Conservation (phyloP, 2,888 invertebrate species). For the Andricus quercusramuli region DNA sequence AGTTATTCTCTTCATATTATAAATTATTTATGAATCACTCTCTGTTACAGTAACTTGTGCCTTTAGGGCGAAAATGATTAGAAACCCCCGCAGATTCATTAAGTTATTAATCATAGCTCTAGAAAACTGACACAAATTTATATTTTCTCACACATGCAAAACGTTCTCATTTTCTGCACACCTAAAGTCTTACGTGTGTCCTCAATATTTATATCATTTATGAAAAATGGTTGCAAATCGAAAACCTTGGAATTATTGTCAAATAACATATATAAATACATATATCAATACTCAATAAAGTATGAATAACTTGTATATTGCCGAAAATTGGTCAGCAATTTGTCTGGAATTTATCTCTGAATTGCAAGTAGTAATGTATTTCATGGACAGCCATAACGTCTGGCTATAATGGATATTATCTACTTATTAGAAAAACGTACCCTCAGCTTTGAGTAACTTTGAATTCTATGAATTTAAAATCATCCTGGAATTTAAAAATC, state of each 20-base stretch:
- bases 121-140: background rate
- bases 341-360: background rate
- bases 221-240: constrained; percentile 1
- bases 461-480: too few species aligned
- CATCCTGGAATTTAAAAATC: too few species aligned
- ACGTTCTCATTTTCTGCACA: background rate
- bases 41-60: background rate
- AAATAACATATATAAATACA: background rate
- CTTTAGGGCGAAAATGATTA: background rate
- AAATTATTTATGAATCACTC: background rate
- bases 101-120: background rate
- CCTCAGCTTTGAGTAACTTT: too few species aligned
- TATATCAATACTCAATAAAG: too few species aligned
- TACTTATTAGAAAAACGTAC: too few species aligned
- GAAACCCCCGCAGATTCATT: background rate
- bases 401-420: too few species aligned
- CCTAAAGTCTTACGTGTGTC: background rate
- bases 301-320: background rate
- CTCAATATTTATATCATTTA: background rate
- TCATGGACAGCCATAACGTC: background rate
- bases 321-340: background rate
- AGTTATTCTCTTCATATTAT: too few species aligned
- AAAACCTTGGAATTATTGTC: background rate
- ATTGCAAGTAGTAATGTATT: background rate
- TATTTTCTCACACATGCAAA: background rate